Conservation (phyloP, 2,797 vertebrate genomes). For the Sebastes kiyomatsui region DNA sequence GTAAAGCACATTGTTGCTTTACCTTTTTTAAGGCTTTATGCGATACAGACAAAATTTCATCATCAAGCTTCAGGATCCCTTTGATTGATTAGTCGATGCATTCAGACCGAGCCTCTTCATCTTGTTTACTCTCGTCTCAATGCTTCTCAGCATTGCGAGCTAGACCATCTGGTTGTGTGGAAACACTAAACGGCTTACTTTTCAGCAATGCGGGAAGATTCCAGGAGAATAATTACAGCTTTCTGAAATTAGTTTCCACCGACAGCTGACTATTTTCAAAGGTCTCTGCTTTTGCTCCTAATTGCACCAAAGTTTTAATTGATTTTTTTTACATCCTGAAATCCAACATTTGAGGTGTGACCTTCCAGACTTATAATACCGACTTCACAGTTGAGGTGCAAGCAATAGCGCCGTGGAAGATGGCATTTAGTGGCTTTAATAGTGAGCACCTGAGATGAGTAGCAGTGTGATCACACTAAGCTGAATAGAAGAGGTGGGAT, state of each 20-base stretch:
- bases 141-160: conserved; percentile 31
- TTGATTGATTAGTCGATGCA: conserved; percentile 34
- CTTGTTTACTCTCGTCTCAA: conserved; percentile 46
- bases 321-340: conserved; percentile 29
- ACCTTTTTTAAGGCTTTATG: conserved; percentile 26
- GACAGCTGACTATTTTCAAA: conserved; percentile 19
- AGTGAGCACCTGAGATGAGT: conserved; percentile 16
- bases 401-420: conserved; percentile 8
- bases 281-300: conserved; percentile 3
- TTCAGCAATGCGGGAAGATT: conserved; percentile 26
- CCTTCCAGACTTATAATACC: neutral
- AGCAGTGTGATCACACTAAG: conserved; percentile 8
- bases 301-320: conserved; percentile 36
- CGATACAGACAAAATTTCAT: conserved; percentile 23
- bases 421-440: conserved; percentile 34
- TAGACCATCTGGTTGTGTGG: conserved; percentile 54
- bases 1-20: conserved; percentile 1
- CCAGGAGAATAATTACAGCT: conserved; percentile 31
- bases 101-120: conserved; percentile 46
- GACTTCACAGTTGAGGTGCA: conserved; percentile 9
- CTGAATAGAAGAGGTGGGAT: conserved; percentile 15
- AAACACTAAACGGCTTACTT: conserved; percentile 35
- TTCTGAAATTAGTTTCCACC: conserved; percentile 29
- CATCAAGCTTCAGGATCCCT: conserved; percentile 28
- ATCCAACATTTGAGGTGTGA: conserved; percentile 28